A percentile compares a stretch with the other conserved stretches of the same genome.
Evolutionary conservation across 1,140 invertebrate species (phyloP).

Genomic region (Adelges cooleyi): DNA sequence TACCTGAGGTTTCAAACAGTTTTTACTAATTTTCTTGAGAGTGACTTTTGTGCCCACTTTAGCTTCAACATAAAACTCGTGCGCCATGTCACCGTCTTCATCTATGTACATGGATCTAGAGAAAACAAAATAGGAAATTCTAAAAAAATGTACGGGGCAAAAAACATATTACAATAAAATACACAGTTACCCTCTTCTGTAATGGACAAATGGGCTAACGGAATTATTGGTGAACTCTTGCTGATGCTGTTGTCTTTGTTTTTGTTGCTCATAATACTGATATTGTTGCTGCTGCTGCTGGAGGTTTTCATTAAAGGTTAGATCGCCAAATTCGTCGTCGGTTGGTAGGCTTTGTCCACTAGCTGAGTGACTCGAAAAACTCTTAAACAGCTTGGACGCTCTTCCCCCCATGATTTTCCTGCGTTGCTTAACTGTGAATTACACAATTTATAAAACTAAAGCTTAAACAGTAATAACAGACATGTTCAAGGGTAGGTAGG

Average conservation of each 20-base stretch:
- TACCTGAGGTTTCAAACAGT: slow-evolving; percentile 40
- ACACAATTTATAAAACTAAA: too few relatives aligned
- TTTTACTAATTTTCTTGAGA: slow-evolving; percentile 35
- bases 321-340: too few relatives aligned
- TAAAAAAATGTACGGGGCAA: neutral
- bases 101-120: slow-evolving; percentile 44
- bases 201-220: slow-evolving; percentile 1
- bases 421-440: too few relatives aligned
- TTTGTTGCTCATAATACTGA: neutral
- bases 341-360: too few relatives aligned
- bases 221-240: neutral
- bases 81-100: slow-evolving; percentile 44
- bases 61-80: slow-evolving; percentile 43
- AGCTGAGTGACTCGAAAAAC: neutral
- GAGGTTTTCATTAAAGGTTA: too few relatives aligned
- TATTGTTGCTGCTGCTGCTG: too few relatives aligned
- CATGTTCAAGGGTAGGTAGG: too few relatives aligned
- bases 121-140: slow-evolving; percentile 15
- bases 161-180: neutral
- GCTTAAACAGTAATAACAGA: too few relatives aligned
- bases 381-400: neutral
- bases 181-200: slow-evolving; percentile 29
- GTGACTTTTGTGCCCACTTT: slow-evolving; percentile 36
- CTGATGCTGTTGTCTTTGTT: neutral
- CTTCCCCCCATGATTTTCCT: neutral